Percentiles rank a stretch among this genome's conserved stretches.
These are phyloP conservation scores for Drosophila ercepeae DNA, from an alignment of 1,140 invertebrate genomes.

Conservation along the genomic window DNA sequence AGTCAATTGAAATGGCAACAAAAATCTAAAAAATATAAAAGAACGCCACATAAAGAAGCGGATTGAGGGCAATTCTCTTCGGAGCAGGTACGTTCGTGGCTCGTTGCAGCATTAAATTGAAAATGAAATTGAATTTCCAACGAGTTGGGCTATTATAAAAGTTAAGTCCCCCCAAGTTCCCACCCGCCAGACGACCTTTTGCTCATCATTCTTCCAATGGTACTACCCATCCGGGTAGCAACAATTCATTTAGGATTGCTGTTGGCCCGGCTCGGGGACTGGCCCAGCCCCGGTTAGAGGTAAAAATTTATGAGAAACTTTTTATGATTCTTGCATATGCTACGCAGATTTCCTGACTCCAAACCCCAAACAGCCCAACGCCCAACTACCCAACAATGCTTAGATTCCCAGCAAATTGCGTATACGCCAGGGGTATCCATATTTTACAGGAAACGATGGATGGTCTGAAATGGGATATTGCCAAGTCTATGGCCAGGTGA, in stretches of 20 bases:
- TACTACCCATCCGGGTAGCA: constrained; percentile 29
- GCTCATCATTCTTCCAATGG: constrained; percentile 1
- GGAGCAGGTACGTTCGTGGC: constrained; percentile 47
- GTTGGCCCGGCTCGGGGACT: constrained; percentile 7
- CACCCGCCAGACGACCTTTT: constrained; percentile 2
- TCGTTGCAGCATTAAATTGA: constrained; percentile 78
- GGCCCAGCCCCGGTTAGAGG: background rate
- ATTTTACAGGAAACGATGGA: background rate
- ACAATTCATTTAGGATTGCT: constrained; percentile 70
- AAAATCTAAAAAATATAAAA: constrained; percentile 6
- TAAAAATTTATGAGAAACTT: constrained; percentile 70
- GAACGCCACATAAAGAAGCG: constrained; percentile 24
- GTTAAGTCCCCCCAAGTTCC: constrained; percentile 35
- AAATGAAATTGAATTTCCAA: constrained; percentile 79
- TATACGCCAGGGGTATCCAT: background rate
- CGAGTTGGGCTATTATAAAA: constrained; percentile 58
- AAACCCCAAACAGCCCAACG: too few relatives aligned
- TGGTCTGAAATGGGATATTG: constrained; percentile 8
- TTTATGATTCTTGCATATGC: constrained; percentile 70
- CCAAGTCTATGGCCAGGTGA: constrained; percentile 25
- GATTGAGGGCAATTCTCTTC: constrained; percentile 41
- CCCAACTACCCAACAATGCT: background rate
- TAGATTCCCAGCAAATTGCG: constrained; percentile 34
- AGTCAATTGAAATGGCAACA: constrained; percentile 63
- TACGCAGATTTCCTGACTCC: constrained; percentile 24